phyloP scores from a whole-genome alignment of 2,113 vertebrate species.

The Micronycteris hirsuta region DNA sequence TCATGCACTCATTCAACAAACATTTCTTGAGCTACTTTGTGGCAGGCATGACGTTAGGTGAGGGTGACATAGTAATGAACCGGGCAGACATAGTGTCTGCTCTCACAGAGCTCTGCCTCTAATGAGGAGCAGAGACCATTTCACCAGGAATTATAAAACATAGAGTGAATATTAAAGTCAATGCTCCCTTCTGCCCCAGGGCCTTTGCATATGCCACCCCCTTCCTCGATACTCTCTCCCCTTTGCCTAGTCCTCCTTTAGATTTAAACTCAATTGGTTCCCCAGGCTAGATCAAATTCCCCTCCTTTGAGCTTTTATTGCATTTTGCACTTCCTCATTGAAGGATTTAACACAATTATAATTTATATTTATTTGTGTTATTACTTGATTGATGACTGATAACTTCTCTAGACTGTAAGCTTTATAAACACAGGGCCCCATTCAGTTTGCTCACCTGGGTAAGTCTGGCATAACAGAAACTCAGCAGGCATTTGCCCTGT shows the following conservation, averaged over 20 bases:
- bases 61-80: background rate
- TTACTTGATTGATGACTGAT: background rate
- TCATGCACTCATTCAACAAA: background rate
- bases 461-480: background rate
- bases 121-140: background rate
- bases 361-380: background rate
- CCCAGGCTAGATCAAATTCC: background rate
- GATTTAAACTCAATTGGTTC: background rate
- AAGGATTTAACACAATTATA: background rate
- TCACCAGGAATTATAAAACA: background rate
- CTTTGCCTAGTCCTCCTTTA: background rate
- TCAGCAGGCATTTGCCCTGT: background rate
- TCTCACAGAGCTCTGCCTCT: background rate
- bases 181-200: background rate
- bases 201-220: background rate
- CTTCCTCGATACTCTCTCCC: background rate
- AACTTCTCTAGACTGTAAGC: background rate
- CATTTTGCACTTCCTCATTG: background rate
- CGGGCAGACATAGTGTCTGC: background rate
- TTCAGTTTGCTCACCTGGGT: background rate
- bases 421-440: background rate
- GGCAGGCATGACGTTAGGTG: too few species aligned
- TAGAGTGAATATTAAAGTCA: background rate
- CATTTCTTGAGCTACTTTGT: background rate
- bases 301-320: background rate